phyloP scores from a whole-genome alignment of 2,888 invertebrate genomes.

The Drosophila quinaria region DNA sequence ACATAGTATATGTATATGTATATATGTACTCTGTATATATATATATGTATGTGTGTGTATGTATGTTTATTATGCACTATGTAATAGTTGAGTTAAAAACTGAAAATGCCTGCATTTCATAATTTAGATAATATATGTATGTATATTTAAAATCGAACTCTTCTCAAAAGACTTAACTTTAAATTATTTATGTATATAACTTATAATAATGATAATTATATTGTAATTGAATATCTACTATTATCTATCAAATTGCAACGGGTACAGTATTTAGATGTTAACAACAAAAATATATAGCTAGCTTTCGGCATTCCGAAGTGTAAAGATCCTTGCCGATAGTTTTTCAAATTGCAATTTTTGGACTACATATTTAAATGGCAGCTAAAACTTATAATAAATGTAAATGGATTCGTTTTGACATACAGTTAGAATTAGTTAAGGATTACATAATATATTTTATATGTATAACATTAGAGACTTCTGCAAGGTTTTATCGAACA shows the following conservation, averaged over 20 bases:
- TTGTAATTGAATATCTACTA: background rate
- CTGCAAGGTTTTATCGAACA: background rate
- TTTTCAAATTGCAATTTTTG: background rate
- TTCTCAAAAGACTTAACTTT: slow-evolving; percentile 28
- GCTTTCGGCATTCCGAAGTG: background rate
- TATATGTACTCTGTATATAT: slow-evolving; percentile 21
- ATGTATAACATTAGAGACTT: background rate
- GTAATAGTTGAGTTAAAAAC: slow-evolving; percentile 35
- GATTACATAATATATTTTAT: background rate
- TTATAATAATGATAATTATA: slow-evolving; percentile 5
- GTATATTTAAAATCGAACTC: slow-evolving; percentile 24
- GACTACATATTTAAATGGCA: background rate
- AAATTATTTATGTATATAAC: slow-evolving; percentile 20
- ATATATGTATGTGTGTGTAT: slow-evolving; percentile 25
- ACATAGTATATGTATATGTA: slow-evolving; percentile 34
- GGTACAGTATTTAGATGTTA: background rate
- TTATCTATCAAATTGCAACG: slow-evolving; percentile 19
- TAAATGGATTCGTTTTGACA: background rate
- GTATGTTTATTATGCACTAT: slow-evolving; percentile 31
- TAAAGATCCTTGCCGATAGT: background rate
- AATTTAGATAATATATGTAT: slow-evolving; percentile 8
- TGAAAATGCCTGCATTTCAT: slow-evolving; percentile 47
- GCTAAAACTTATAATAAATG: background rate
- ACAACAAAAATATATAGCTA: slow-evolving; percentile 2
- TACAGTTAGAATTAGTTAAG: background rate